phyloP scores from a whole-genome alignment of 1,140 invertebrate species.

The Halesus radiatus region DNA sequence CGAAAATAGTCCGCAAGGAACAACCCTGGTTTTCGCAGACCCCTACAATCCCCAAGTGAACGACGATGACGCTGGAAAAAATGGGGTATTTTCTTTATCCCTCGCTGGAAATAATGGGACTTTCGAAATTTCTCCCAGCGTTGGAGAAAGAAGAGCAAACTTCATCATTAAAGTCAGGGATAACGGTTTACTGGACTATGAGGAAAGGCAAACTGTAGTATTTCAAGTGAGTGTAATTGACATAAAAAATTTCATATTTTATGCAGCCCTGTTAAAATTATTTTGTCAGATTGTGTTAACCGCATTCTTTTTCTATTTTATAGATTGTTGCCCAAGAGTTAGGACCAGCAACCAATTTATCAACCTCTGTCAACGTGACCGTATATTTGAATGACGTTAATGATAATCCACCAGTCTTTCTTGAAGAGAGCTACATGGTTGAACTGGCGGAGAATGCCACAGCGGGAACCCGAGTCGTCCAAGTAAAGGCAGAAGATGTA shows the following conservation, averaged over 20 bases:
- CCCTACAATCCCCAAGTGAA: constrained; percentile 80
- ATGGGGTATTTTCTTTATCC: constrained; percentile 86
- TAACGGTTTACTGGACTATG: constrained; percentile 86
- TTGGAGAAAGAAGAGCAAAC: constrained; percentile 84
- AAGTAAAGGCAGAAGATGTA: constrained; percentile 82
- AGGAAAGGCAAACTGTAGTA: constrained; percentile 78
- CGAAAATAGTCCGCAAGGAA: constrained; percentile 87
- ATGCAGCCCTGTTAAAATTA: too few relatives aligned
- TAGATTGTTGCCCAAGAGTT: constrained; percentile 86
- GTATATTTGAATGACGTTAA: constrained; percentile 90
- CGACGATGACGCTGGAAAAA: constrained; percentile 84
- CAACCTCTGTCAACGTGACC: constrained; percentile 79
- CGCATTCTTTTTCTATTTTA: constrained; percentile 10
- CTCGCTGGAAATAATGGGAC: constrained; percentile 87
- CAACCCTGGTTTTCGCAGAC: constrained; percentile 78
- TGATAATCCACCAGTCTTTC: constrained; percentile 90
- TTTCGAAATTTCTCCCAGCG: constrained; percentile 90
- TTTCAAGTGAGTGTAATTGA: constrained; percentile 71
- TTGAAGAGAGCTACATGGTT: constrained; percentile 78
- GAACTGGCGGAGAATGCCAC: constrained; percentile 85
- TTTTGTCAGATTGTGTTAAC: too few relatives aligned
- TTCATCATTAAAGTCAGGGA: constrained; percentile 89
- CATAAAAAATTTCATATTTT: background rate
- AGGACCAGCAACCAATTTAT: constrained; percentile 80
- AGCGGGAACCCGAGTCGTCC: constrained; percentile 79